Conservation (phyloP, 2,888 invertebrate species). For the Pandemis cinnamomeana region DNA sequence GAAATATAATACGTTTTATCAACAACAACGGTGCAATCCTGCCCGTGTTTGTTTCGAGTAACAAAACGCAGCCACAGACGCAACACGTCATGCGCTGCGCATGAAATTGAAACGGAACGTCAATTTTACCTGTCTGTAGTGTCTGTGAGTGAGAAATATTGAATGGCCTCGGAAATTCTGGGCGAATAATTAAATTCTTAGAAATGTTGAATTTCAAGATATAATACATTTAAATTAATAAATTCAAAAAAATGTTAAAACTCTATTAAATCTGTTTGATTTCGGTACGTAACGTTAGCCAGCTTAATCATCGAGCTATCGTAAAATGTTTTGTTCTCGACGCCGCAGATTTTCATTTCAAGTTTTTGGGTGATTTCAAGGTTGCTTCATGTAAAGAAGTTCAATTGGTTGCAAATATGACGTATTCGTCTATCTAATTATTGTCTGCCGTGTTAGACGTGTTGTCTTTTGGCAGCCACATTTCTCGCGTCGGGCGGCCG, state of each 20-base stretch:
- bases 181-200: slow-evolving; percentile 34
- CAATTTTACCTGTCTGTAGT: slow-evolving; percentile 12
- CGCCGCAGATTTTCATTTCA: slow-evolving; percentile 58
- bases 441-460: slow-evolving; percentile 59
- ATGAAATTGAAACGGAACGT: slow-evolving; percentile 32
- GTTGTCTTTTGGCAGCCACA: slow-evolving; percentile 57
- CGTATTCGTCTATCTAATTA: slow-evolving; percentile 73
- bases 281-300: slow-evolving; percentile 69
- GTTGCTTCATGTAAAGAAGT: slow-evolving; percentile 60
- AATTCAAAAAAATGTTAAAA: slow-evolving; percentile 49
- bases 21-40: too few relatives aligned
- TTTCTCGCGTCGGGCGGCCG: slow-evolving; percentile 30
- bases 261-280: slow-evolving; percentile 48
- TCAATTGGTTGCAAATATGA: slow-evolving; percentile 66
- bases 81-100: slow-evolving; percentile 22
- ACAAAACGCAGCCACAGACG: slow-evolving; percentile 27
- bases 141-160: slow-evolving; percentile 33
- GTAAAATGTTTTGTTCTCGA: slow-evolving; percentile 51
- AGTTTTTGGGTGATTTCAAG: slow-evolving; percentile 71
- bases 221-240: slow-evolving; percentile 33
- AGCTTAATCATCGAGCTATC: slow-evolving; percentile 16
- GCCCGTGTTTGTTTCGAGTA: neutral
- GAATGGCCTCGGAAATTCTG: slow-evolving; percentile 36
- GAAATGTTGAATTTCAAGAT: slow-evolving; percentile 31
- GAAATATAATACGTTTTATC: too few relatives aligned